A percentile compares a stretch with the other conserved stretches of the same genome.
phyloP scores from a whole-genome alignment of 2,797 vertebrate genomes.

The Tadarida brasiliensis region DNA sequence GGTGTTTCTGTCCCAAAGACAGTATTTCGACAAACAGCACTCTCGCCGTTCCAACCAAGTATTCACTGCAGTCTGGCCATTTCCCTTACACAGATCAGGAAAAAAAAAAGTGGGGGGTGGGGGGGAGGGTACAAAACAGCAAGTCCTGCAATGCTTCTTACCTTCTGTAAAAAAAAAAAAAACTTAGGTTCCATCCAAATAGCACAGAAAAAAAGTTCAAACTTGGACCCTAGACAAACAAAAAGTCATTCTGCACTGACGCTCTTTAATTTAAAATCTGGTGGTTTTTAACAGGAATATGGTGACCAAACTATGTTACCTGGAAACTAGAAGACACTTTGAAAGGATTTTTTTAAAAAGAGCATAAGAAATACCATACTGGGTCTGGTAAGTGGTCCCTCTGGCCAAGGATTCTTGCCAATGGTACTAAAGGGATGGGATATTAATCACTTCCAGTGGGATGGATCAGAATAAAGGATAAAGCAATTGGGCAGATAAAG shows the following conservation, averaged over 20 bases:
- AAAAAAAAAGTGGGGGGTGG: accelerated
- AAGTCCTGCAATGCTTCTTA: background rate
- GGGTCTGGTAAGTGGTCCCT: background rate
- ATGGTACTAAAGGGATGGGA: background rate
- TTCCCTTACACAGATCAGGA: background rate
- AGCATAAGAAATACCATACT: background rate
- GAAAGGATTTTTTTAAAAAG: background rate
- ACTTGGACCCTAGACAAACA: background rate
- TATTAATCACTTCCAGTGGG: background rate
- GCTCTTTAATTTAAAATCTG: conserved; percentile 24
- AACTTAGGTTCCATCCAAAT: background rate
- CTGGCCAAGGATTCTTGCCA: background rate
- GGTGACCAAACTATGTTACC: background rate
- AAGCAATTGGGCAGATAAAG: background rate
- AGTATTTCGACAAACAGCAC: background rate
- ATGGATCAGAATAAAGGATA: background rate
- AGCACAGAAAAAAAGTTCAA: background rate
- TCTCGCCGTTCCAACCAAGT: background rate
- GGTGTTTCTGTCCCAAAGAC: background rate
- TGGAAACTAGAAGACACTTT: background rate
- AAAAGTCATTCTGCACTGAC: background rate
- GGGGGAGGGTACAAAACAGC: background rate
- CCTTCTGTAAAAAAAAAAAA: conserved; percentile 23
- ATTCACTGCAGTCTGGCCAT: background rate
- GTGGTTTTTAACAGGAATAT: background rate